Conservation (phyloP, 1,140 invertebrate genomes). For the Bombus cullumanus region DNA sequence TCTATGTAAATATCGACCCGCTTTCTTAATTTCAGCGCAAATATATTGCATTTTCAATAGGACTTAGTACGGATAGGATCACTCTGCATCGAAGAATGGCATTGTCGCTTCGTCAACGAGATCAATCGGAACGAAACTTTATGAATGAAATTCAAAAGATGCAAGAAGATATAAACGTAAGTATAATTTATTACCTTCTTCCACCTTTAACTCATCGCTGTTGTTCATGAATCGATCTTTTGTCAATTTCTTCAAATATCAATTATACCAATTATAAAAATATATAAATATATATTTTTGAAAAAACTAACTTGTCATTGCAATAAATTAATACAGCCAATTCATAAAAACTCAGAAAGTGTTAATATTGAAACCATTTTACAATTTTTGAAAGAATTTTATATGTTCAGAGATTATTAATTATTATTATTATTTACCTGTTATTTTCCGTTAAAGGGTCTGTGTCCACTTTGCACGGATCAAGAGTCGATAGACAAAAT, state of each 20-base stretch:
- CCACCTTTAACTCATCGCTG: background rate
- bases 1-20: background rate
- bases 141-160: slow-evolving; percentile 73
- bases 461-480: slow-evolving; percentile 78
- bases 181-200: slow-evolving; percentile 21
- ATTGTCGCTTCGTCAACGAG: slow-evolving; percentile 75
- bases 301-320: no score
- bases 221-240: background rate
- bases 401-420: background rate
- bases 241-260: slow-evolving; percentile 17
- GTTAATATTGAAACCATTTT: background rate
- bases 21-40: slow-evolving; percentile 71
- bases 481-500: slow-evolving; percentile 79
- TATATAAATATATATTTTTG: no score
- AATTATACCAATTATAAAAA: background rate
- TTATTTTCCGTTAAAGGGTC: slow-evolving; percentile 68
- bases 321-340: background rate
- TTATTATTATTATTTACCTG: background rate
- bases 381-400: background rate
- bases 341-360: background rate
- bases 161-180: slow-evolving; percentile 78
- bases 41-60: slow-evolving; percentile 77
- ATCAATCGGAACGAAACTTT: slow-evolving; percentile 78
- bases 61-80: slow-evolving; percentile 76
- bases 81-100: slow-evolving; percentile 73